Evolutionary conservation across 2,797 vertebrate genomes (phyloP), one percentile per base, ranked within the genome.

Genomic region (Acanthopagrus latus): DNA sequence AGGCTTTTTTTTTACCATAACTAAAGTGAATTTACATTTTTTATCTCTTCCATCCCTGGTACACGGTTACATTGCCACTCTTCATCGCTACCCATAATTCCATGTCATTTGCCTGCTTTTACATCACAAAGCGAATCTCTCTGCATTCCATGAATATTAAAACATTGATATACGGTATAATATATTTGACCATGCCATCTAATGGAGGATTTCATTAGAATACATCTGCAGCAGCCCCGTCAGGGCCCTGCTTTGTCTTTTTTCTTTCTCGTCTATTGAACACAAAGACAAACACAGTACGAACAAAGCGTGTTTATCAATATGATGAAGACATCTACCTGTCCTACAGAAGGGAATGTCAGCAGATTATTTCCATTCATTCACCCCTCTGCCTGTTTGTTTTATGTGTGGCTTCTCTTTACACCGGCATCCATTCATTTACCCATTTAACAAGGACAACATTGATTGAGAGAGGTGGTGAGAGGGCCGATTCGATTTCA

Each of bases 401-500:
- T 88, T 85, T 82, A 84, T 79, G 69, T 79, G 78, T 79, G 59
- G 69, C 58, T 69, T 64, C 76, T 70, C 74, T 88, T 62, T 82
- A 71, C 82, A 72, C 79, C 82, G 81, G 74, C 79, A 84, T 80
- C 73, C 76, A 79, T 92, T 93, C 82, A 92, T 91, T 92, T 86
- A 82, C 77, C 82, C 84, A 84, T 91, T 92, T 92, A 93, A 93
- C 89, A 90, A 87, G 90, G 88, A 88, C 85, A 88, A 71, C 87
- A 89, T 82, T 87, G 87, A 92, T 85, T 88, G 87, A 91, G 86
- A 84, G 86, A 92, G 90, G 84, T 84, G 80, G 85, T 47, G 75
- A 86, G 78, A 71, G 82, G 87, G 85, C 64, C 68, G 84, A 93
- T 93, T 92, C 54, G 69, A 93, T 94, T 94, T 90, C 87, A 90